These are phyloP conservation scores for Thaumatotibia leucotreta DNA, from an alignment of 1,140 invertebrate species.

Conservation along the genomic window DNA sequence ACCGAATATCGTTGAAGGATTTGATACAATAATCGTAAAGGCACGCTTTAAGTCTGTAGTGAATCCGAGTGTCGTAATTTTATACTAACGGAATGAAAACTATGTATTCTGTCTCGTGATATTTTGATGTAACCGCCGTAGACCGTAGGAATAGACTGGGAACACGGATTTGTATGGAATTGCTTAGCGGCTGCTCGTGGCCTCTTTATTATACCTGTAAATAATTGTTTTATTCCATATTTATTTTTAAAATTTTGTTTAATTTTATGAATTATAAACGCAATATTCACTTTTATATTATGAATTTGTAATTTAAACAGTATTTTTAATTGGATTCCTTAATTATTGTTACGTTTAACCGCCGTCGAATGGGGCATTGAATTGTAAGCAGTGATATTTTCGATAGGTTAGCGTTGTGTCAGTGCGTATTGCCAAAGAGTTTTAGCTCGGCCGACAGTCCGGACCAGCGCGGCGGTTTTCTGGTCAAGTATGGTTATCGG, in stretches of 20 bases:
- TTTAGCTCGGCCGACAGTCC: slow-evolving; percentile 12
- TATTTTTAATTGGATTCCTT: slow-evolving; percentile 29
- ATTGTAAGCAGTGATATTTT: slow-evolving; percentile 53
- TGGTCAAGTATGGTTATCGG: slow-evolving; percentile 55
- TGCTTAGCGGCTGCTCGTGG: slow-evolving; percentile 35
- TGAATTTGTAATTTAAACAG: slow-evolving; percentile 27
- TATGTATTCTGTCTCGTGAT: slow-evolving; percentile 70
- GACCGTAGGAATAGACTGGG: slow-evolving; percentile 21
- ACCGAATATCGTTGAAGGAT: slow-evolving; percentile 58
- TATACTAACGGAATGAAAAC: slow-evolving; percentile 65
- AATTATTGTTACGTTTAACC: slow-evolving; percentile 20
- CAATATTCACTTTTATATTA: slow-evolving; percentile 23
- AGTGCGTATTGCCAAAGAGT: slow-evolving; percentile 21
- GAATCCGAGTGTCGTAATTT: slow-evolving; percentile 34
- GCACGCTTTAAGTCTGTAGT: slow-evolving; percentile 68
- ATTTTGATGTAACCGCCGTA: slow-evolving; percentile 63
- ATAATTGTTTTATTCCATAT: slow-evolving; percentile 52
- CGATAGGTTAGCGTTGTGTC: slow-evolving; percentile 34
- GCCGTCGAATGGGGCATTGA: slow-evolving; percentile 37
- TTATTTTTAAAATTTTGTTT: slow-evolving; percentile 40
- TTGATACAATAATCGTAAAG: slow-evolving; percentile 62
- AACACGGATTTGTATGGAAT: slow-evolving; percentile 62
- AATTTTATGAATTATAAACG: slow-evolving; percentile 35
- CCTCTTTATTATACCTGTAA: slow-evolving; percentile 46
- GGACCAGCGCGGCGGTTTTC: slow-evolving; percentile 21